These are phyloP conservation scores for Myotis myotis DNA, from an alignment of 2,797 vertebrate genomes.

Conservation along the genomic window DNA sequence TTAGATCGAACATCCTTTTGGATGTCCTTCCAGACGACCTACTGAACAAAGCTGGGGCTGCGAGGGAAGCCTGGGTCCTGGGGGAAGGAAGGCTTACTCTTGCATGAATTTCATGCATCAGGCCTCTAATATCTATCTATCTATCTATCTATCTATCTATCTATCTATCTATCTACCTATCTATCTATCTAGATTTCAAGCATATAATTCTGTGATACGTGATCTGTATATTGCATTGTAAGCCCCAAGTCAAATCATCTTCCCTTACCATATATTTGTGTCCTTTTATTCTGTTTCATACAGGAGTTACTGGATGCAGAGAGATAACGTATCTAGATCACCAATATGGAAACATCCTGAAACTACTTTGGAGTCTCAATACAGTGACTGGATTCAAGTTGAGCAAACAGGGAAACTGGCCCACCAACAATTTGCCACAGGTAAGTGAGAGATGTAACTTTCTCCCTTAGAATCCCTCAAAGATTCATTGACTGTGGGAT, in stretches of 20 bases:
- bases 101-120: too few species aligned
- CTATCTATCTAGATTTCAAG: background rate
- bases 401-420: conserved; percentile 44
- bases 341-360: conserved; percentile 68
- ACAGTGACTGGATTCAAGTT: conserved; percentile 24
- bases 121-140: too few species aligned
- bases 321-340: background rate
- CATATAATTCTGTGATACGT: background rate
- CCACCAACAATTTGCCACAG: conserved; percentile 58
- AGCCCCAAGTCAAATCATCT: background rate
- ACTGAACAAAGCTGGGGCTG: too few species aligned
- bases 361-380: background rate
- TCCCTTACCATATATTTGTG: background rate
- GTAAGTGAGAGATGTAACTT: conserved; percentile 74
- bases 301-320: conserved; percentile 51
- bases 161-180: too few species aligned
- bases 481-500: background rate
- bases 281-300: background rate
- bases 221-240: background rate
- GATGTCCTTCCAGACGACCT: too few species aligned
- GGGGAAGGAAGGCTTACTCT: too few species aligned
- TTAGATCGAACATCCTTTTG: too few species aligned
- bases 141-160: too few species aligned
- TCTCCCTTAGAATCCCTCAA: background rate
- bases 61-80: accelerated